Percentiles rank a stretch among this genome's conserved stretches.
Conservation (phyloP, 2,888 invertebrate species). For the Neoscelio sp. region DNA sequence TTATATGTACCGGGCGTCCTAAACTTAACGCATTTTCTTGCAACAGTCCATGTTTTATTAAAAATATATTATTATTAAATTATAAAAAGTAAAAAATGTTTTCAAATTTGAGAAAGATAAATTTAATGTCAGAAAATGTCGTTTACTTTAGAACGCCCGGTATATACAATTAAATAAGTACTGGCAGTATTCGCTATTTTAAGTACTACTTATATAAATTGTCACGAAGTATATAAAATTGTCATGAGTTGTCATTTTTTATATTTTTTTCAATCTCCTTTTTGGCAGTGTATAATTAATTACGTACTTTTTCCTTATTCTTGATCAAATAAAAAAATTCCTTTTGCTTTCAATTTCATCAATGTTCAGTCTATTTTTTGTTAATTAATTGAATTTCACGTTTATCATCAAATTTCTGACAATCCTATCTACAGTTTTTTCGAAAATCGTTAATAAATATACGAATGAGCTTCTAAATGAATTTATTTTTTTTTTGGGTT, state of each 20-base stretch:
- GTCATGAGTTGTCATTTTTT: conserved; percentile 16
- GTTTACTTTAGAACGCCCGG: not conserved
- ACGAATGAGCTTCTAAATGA: no score
- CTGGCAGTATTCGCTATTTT: conserved; percentile 38
- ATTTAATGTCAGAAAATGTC: not conserved
- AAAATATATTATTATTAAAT: no score
- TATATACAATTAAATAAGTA: conserved; percentile 20
- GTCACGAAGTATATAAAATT: conserved; percentile 30
- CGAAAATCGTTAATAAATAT: no score
- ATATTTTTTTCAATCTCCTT: not conserved
- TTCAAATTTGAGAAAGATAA: not conserved
- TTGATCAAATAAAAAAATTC: not conserved
- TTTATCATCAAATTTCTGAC: no score
- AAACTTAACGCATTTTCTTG: no score
- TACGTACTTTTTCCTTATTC: not conserved
- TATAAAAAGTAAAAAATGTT: no score
- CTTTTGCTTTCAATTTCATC: not conserved
- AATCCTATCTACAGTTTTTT: no score
- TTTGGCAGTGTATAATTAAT: conserved; percentile 27
- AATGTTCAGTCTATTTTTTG: not conserved
- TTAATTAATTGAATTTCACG: no score
- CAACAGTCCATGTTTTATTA: no score
- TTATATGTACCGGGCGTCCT: no score
- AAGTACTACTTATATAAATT: conserved; percentile 29
- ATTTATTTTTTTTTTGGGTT: no score